Evolutionary conservation across 2,113 vertebrate genomes (phyloP).

Genomic region (Bufo gargarizans): DNA sequence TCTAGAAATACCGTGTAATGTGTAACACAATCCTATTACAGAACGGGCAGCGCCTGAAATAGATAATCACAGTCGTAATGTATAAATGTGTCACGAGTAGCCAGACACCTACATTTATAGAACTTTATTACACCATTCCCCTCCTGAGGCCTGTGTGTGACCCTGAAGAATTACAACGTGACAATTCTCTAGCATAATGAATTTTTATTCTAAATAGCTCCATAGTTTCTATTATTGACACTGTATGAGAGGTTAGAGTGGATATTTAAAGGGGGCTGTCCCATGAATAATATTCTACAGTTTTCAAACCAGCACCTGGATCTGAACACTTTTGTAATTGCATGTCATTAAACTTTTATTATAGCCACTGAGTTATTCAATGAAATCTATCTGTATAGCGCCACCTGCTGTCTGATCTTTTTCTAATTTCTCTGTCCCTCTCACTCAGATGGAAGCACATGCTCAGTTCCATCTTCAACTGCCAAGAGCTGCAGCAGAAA

Average conservation of each 20-base stretch:
- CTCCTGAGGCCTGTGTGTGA: constrained; percentile 13
- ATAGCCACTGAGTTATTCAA: too few species aligned
- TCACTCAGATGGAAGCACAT: too few species aligned
- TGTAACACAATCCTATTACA: constrained; percentile 46
- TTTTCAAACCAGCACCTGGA: too few species aligned
- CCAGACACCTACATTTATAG: constrained; percentile 51
- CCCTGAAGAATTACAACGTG: background rate
- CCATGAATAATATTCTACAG: too few species aligned
- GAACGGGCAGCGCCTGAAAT: constrained; percentile 29
- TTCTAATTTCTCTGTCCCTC: too few species aligned
- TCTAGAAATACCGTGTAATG: constrained; percentile 52
- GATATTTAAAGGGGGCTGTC: background rate
- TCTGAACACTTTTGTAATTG: too few species aligned
- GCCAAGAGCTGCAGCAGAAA: too few species aligned
- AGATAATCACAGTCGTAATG: constrained; percentile 45
- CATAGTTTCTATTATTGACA: background rate
- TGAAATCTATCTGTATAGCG: too few species aligned
- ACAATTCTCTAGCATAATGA: constrained; percentile 14
- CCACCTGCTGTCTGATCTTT: too few species aligned
- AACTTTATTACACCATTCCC: constrained; percentile 13
- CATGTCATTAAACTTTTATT: too few species aligned
- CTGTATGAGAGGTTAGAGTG: background rate
- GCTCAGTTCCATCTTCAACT: too few species aligned
- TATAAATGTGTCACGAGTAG: constrained; percentile 20
- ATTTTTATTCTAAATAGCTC: constrained; percentile 24